A percentile compares a stretch with the other conserved stretches of the same genome.
These are phyloP conservation scores for Seriola quinqueradiata DNA, from an alignment of 2,113 vertebrate species.

Conservation along the genomic window DNA sequence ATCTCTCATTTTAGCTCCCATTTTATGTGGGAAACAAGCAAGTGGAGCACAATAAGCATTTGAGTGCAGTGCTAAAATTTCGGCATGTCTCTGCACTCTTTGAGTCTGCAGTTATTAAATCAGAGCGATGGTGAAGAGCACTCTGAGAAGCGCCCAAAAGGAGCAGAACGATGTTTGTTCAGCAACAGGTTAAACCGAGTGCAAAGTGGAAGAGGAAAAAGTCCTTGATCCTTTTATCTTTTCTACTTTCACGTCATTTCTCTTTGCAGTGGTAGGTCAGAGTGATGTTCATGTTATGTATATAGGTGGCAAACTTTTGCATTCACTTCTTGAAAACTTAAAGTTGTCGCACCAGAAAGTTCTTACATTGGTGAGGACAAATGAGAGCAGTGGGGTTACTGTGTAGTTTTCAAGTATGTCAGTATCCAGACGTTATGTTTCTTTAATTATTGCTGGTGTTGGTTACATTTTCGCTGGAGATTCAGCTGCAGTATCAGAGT, in stretches of 20 bases:
- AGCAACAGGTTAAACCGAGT: conserved; percentile 38
- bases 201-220: conserved; percentile 20
- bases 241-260: not conserved
- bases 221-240: conserved; percentile 20
- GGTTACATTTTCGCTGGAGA: not conserved
- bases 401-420: not conserved
- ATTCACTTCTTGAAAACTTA: not conserved
- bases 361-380: not conserved
- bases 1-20: conserved; percentile 1
- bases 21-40: conserved; percentile 37
- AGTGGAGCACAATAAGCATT: conserved; percentile 23
- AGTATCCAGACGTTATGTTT: not conserved
- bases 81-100: not conserved
- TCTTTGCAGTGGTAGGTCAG: not conserved
- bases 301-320: not conserved
- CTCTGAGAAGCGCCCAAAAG: conserved; percentile 3
- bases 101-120: conserved; percentile 51
- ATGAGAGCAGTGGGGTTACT: not conserved
- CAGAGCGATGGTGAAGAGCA: conserved; percentile 19
- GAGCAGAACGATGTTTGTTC: not conserved
- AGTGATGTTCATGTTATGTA: not conserved
- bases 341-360: not conserved
- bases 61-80: conserved; percentile 20
- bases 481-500: not conserved
- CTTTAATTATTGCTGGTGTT: not conserved